Percentiles rank a stretch among this genome's conserved stretches.
These are phyloP conservation scores for Lycopodina hypogea DNA, from an alignment of 37 sponge, comb jelly and placozoan genomes.

Conservation along the genomic window DNA sequence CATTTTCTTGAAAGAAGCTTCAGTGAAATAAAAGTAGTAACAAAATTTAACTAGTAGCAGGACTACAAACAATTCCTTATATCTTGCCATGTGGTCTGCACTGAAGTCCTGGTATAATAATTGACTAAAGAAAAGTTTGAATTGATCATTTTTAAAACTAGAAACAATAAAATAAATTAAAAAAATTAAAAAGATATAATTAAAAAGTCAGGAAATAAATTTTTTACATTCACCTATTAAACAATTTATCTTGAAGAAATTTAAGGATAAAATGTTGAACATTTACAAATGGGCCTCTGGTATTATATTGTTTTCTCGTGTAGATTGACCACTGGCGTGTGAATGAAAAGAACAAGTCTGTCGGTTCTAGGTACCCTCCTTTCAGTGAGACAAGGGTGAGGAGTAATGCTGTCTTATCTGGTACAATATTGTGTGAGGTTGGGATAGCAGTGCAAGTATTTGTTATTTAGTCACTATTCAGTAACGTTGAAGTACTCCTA, in stretches of 20 bases:
- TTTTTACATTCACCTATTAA: not conserved
- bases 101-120: too few species aligned
- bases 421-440: too few species aligned
- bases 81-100: too few species aligned
- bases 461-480: too few species aligned
- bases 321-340: slow-evolving; percentile 81
- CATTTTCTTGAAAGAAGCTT: not conserved
- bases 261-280: too few species aligned
- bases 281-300: not conserved
- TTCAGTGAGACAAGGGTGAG: slow-evolving; percentile 10
- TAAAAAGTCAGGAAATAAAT: not conserved
- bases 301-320: not conserved
- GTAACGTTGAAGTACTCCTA: too few species aligned
- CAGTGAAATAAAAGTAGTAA: too few species aligned
- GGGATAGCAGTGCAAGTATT: too few species aligned
- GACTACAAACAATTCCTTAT: too few species aligned
- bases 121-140: not conserved
- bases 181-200: not conserved
- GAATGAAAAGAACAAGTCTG: slow-evolving; percentile 78
- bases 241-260: not conserved
- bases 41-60: too few species aligned
- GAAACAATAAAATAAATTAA: too few species aligned
- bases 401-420: too few species aligned
- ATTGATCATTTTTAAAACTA: not conserved
- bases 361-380: slow-evolving; percentile 79